Percentiles rank a stretch among this genome's conserved stretches.
These are phyloP conservation scores for Hylia prasina DNA, from an alignment of 2,113 vertebrate genomes.

Conservation along the genomic window DNA sequence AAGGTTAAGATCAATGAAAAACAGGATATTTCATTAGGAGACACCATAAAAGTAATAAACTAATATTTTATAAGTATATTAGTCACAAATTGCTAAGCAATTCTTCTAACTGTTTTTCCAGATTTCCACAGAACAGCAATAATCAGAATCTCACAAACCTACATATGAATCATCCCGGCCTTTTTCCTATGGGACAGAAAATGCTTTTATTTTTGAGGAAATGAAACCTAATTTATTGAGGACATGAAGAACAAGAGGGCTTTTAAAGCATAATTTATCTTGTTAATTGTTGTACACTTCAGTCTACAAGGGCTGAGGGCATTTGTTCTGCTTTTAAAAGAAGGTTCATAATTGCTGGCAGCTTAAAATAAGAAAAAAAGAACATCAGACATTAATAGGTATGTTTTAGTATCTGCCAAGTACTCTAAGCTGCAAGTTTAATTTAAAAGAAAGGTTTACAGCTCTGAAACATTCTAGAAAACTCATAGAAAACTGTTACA, in stretches of 20 bases:
- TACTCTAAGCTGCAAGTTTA: background rate
- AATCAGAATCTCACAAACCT: background rate
- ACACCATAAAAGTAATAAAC: conserved; percentile 11
- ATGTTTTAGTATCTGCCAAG: background rate
- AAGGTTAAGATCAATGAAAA: conserved; percentile 19
- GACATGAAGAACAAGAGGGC: background rate
- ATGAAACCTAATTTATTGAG: conserved; percentile 6
- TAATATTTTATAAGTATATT: conserved; percentile 19
- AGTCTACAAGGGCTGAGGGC: background rate
- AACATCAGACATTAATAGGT: background rate
- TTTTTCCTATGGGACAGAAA: background rate
- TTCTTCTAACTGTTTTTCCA: background rate
- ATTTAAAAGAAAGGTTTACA: background rate
- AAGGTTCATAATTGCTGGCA: background rate
- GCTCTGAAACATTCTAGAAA: background rate
- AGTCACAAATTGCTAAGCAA: background rate
- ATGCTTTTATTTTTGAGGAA: conserved; percentile 8
- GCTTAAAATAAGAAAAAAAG: background rate
- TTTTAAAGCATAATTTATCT: conserved; percentile 18
- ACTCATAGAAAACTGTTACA: background rate
- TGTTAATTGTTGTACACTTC: background rate
- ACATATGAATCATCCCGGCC: background rate
- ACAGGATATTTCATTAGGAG: background rate
- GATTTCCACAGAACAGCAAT: background rate
- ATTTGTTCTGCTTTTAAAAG: conserved; percentile 20